Conservation (phyloP, 2,113 vertebrate species). For the Scomber scombrus region DNA sequence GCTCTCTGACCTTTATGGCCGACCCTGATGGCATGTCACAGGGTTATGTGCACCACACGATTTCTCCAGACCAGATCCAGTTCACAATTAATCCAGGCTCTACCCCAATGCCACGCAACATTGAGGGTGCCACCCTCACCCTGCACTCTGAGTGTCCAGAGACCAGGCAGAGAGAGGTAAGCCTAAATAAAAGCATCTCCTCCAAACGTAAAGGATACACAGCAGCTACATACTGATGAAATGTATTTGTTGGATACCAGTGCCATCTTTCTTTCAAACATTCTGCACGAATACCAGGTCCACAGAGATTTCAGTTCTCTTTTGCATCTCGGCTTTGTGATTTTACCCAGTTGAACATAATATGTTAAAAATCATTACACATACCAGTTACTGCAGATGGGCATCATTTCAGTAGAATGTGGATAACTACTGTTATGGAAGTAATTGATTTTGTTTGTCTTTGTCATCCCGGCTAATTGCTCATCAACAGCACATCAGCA, state of each 20-base stretch:
- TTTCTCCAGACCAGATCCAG: slow-evolving; percentile 98
- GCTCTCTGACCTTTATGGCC: slow-evolving; percentile 90
- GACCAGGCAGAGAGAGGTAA: slow-evolving; percentile 96
- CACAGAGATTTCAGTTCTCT: background rate
- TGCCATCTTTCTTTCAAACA: too few relatives aligned
- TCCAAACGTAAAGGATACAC: too few relatives aligned
- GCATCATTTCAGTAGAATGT: background rate
- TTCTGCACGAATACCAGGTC: background rate
- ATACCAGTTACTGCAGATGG: background rate
- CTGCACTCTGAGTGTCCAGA: slow-evolving; percentile 98
- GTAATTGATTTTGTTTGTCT: slow-evolving; percentile 10
- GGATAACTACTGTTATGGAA: background rate
- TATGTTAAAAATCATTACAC: background rate
- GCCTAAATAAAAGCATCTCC: background rate
- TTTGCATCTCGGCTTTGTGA: too few relatives aligned
- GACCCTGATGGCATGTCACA: slow-evolving; percentile 97
- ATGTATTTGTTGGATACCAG: background rate
- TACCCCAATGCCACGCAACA: slow-evolving; percentile 98
- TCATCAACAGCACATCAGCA: too few relatives aligned
- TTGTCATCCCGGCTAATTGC: too few relatives aligned
- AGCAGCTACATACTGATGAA: slow-evolving; percentile 6
- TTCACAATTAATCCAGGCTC: slow-evolving; percentile 98
- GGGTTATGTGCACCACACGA: slow-evolving; percentile 98
- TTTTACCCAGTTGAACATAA: too few relatives aligned
- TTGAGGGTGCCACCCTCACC: slow-evolving; percentile 97